Base-by-base conservation (phyloP, 2,797 vertebrate genomes). In the Sebastes iracundus region DNA sequence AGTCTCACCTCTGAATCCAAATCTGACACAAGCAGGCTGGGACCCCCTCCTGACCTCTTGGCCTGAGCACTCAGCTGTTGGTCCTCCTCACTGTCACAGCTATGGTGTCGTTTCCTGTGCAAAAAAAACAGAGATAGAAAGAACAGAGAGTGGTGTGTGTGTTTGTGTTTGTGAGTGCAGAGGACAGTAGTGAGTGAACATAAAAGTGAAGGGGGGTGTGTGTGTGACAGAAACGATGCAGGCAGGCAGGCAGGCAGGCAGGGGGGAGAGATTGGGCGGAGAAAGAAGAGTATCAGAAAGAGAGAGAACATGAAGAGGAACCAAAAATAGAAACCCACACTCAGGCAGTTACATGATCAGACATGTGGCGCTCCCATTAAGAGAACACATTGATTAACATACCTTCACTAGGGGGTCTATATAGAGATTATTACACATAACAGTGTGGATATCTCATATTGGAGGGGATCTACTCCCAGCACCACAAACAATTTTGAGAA, bases 61-160 rank as follows among this genome's bases (percentile, higher is more conserved):
- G 95, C 97, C 93, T 98, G 97, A 2, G 97, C 97, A 73, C 84
- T 93, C 70, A 97, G 88, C 90, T 93, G 93, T 5, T 96, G 96
- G 74, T 91, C 92, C 13, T 93, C 97, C 4, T 98, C 97, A 38
- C 97, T 96, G 77, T 85, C 94, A 81, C 97, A 96, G 87, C 97
- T 97, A 84, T 96, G 96, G 69, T 95, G 97, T 69, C 98, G 96
- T 90, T 99, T 99, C 95, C 97, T 97, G 89, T 20, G 55, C 7
- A 62, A 53, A 80, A 80, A 62, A 53, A 79, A 53, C 22, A 79
- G 33, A 68, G 28, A 86, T 22, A 27, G 33, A 38, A 70, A 56
- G 4, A 70, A 35, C 30, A 66, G 56, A 60, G 55, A 23, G 32
- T 27, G 4, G 16, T 1, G 33, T 68, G 16, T 32, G 33, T 38